Evolutionary conservation across 2,797 vertebrate genomes (phyloP), one percentile per base, ranked within the genome.

Genomic region (Urosaurus nigricauda): DNA sequence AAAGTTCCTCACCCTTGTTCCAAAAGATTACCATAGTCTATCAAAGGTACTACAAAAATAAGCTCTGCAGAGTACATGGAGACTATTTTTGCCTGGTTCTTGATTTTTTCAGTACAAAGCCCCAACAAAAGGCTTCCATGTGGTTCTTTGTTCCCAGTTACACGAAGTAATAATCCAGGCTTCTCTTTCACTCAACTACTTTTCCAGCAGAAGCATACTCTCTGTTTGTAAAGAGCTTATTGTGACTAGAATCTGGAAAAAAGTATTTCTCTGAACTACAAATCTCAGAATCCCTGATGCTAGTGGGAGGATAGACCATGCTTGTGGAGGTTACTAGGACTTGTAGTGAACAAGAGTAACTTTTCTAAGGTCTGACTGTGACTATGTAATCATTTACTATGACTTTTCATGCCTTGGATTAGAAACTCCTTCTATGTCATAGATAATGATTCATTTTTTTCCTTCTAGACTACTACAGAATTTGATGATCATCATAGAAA

Each of bases 401-500:
- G 47, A 29, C 47, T 79, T 80, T 87, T 32, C 51, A 29, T 71
- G 35, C 26, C 32, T 65, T 85, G 16, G 24, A 7, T 80, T 80
- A 13, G 32, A 74, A 29, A 1, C 29, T 81, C 73, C 70, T 85
- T 51, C 63, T 91, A 86, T 87, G 29, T n/a, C 17, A 84, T 91
- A 92, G 88, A 79, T 51, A 70, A 37, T 70, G 63, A 58, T 68
- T 43, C 35, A 65, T 40, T 43, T 77, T n/a, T 43, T 88, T 56
- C 24, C 56, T 13, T 47, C 47, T 14, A 40, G 14, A 4, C 19
- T n/a, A 26, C 74, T 68, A 88, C 19, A 9, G 60, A 78, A n/a
- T 35, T 29, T 0, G 0, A 86, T 80, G 17, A 19, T 58, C n/a
- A 35, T 58, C 17, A 9, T 7, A 58, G n/a, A n/a, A 35, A 35